Evolutionary conservation across 2,888 invertebrate genomes (phyloP).

Genomic region (Papilio elwesi): DNA sequence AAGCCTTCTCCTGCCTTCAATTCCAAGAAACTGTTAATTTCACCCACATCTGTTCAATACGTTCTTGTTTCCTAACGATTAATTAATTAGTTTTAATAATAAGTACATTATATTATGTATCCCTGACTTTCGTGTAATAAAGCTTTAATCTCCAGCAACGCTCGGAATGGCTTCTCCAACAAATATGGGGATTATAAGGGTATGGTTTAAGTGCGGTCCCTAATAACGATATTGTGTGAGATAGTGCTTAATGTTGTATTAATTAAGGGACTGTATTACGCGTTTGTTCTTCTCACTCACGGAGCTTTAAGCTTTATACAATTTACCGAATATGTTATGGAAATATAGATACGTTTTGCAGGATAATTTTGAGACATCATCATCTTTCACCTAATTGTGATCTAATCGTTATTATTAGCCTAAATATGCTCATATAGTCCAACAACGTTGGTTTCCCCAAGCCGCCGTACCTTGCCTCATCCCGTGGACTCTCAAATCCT

Average conservation of each 20-base stretch:
- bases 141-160: constrained; percentile 27
- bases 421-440: too few species aligned
- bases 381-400: too few species aligned
- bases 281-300: neutral
- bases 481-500: too few species aligned
- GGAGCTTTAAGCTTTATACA: neutral
- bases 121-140: constrained; percentile 20
- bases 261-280: constrained; percentile 20
- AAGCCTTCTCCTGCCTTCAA: too few species aligned
- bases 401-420: too few species aligned
- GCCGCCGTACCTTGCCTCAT: too few species aligned
- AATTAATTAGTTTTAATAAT: constrained; percentile 15
- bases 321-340: too few species aligned
- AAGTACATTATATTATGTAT: neutral
- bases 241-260: constrained; percentile 28
- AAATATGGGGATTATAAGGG: constrained; percentile 37
- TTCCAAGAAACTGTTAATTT: too few species aligned
- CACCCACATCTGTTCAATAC: neutral
- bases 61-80: neutral
- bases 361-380: too few species aligned
- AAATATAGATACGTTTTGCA: too few species aligned
- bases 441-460: too few species aligned
- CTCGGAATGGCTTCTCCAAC: constrained; percentile 15
- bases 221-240: constrained; percentile 26
- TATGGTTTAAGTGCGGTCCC: constrained; percentile 19